Base-by-base conservation (phyloP, 2,888 invertebrate genomes). In the Hipparchia sbordonii region DNA sequence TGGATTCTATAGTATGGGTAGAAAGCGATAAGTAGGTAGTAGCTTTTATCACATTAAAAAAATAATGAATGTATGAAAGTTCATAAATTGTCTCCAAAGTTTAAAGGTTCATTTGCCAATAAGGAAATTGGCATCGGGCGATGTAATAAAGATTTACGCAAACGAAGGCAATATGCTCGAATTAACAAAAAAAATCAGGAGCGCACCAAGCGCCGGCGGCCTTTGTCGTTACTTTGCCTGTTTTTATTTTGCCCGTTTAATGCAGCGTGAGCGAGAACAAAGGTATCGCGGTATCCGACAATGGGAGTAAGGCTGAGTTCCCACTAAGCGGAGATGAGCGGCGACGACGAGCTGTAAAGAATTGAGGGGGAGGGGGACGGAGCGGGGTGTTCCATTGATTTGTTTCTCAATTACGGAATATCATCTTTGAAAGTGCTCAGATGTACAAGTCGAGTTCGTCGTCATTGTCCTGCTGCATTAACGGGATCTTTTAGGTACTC, bases 241-340 rank as follows among this genome's bases (percentile, higher is more conserved):
- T 73, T 70, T 75, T 75, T 72, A 73, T 75, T 73, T 75, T 72
- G 33, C 67, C 60, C 70, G 67, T 70, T 72, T 75, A 74, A 63
- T 71, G 62, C 62, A 60, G 70, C 13, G 57, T 46, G 59, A 63
- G 67, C 67, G 10, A 59, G 67, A 73, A 74, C 74, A 74, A 72
- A 74, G 72, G 73, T 70, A 70, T 63, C 67, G 65, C 70, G 57
- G 70, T 72, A 52, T 61, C 67, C 67, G 8, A 67, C 13, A 65
- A 54, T 66, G 63, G 67, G 12, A 23, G 52, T 68, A 68, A 60
- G 56, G 59, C 48, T 71, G 59, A 52, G 8, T 56, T 51, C 59
- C 48, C 65, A 68, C 54, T 65, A 48, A 57, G 63, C 48, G n/a
- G 2, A 8, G 2, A 23, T 6, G 23, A 57, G 23, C 23, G 8